Percentiles rank a stretch among this genome's conserved stretches.
These are phyloP conservation scores for Diuraphis noxia DNA, from an alignment of 1,140 invertebrate genomes.

Conservation along the genomic window DNA sequence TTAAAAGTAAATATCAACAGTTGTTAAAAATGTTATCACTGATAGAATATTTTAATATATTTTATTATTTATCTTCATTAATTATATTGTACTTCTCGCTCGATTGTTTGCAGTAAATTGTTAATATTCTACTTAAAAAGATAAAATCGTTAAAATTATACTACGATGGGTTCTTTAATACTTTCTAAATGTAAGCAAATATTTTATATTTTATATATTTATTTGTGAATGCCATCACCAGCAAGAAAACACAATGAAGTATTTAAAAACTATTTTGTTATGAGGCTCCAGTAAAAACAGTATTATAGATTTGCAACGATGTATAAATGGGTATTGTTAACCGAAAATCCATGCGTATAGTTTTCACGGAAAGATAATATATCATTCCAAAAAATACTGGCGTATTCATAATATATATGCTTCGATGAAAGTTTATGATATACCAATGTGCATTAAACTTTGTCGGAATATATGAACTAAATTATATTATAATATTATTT, in stretches of 20 bases:
- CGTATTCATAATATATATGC: background rate
- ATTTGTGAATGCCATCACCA: background rate
- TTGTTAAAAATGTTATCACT: too few species aligned
- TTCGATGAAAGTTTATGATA: background rate
- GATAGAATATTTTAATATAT: too few species aligned
- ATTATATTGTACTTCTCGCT: background rate
- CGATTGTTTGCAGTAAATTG: background rate
- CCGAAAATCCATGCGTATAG: background rate
- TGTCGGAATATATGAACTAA: background rate
- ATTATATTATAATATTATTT: too few species aligned
- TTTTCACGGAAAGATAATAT: background rate
- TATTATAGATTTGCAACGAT: background rate
- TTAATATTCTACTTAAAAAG: background rate
- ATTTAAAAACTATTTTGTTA: background rate
- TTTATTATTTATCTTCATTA: too few species aligned
- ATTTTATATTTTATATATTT: background rate
- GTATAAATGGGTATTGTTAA: background rate
- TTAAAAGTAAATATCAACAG: too few species aligned
- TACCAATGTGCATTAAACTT: background rate
- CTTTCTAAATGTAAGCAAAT: background rate
- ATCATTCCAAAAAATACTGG: background rate
- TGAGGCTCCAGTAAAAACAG: background rate
- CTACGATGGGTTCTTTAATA: background rate
- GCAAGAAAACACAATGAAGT: background rate
- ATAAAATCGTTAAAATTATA: background rate